Conservation (phyloP, 2,888 invertebrate species). For the Yponomeuta sedellus region DNA sequence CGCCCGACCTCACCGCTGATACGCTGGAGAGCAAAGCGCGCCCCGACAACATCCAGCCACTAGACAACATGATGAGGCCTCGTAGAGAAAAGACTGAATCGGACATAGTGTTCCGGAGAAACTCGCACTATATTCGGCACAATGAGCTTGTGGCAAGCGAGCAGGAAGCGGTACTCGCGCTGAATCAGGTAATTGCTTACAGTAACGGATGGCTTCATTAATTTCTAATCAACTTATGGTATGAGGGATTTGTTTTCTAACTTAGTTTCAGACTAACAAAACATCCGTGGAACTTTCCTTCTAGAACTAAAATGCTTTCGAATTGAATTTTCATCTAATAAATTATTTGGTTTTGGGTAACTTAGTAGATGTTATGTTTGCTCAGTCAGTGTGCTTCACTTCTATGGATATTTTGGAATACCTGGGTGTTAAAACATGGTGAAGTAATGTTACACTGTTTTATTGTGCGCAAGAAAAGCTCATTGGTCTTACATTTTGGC, state of each 20-base stretch:
- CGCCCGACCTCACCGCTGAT: slow-evolving; percentile 56
- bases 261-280: slow-evolving; percentile 48
- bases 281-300: neutral
- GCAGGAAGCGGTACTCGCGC: slow-evolving; percentile 76
- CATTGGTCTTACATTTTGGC: slow-evolving; percentile 71
- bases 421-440: neutral
- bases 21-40: slow-evolving; percentile 22
- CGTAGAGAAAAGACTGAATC: slow-evolving; percentile 93
- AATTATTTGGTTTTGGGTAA: slow-evolving; percentile 6
- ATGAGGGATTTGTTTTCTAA: slow-evolving; percentile 65
- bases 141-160: slow-evolving; percentile 61
- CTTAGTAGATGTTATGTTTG: neutral
- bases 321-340: slow-evolving; percentile 2
- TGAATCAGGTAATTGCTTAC: slow-evolving; percentile 71
- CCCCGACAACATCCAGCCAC: slow-evolving; percentile 15
- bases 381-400: neutral
- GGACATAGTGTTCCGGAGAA: slow-evolving; percentile 85
- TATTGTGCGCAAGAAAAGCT: slow-evolving; percentile 38
- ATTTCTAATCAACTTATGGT: slow-evolving; percentile 57
- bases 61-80: slow-evolving; percentile 77
- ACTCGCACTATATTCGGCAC: slow-evolving; percentile 65
- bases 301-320: neutral
- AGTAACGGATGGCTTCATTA: slow-evolving; percentile 65
- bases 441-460: slow-evolving; percentile 12
- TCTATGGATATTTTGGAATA: neutral